Evolutionary conservation across 2,113 vertebrate genomes (phyloP).

Genomic region (Poeciliopsis occidentalis): DNA sequence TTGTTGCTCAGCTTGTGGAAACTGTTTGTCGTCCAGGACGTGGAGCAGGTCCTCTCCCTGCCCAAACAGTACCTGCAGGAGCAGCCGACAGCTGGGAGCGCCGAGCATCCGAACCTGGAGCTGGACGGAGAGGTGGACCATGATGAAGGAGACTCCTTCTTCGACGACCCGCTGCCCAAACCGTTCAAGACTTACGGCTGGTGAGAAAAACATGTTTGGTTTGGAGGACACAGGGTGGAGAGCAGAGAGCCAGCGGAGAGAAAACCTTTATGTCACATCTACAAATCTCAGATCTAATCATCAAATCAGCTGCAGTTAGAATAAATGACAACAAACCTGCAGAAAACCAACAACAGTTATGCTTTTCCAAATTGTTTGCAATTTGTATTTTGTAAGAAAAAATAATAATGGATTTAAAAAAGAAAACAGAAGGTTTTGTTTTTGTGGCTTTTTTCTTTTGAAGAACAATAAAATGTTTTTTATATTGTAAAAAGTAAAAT

Average conservation of each 20-base stretch:
- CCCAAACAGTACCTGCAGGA: conserved; percentile 70
- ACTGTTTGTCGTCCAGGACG: conserved; percentile 46
- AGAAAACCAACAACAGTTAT: no score
- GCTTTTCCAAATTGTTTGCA: no score
- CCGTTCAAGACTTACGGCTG: conserved; percentile 87
- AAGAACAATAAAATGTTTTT: no score
- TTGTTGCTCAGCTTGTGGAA: conserved; percentile 1
- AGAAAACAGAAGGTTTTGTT: no score
- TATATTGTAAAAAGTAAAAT: no score
- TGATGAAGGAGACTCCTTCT: conserved; percentile 90
- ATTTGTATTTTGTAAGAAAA: no score
- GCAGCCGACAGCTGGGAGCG: conserved; percentile 46
- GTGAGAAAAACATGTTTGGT: conserved; percentile 72
- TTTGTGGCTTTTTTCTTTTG: no score
- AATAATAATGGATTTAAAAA: no score
- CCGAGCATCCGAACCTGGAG: conserved; percentile 54
- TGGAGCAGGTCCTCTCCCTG: conserved; percentile 60
- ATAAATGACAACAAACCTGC: no score
- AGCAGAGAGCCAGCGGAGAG: not conserved
- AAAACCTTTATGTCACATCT: not conserved
- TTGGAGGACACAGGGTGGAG: not conserved
- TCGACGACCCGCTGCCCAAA: conserved; percentile 92
- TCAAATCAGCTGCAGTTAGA: no score
- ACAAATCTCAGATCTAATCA: no score
- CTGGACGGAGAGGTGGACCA: conserved; percentile 80